Base-by-base conservation (phyloP, 2,113 vertebrate species). In the Sinocyclocheilus anophthalmus region DNA sequence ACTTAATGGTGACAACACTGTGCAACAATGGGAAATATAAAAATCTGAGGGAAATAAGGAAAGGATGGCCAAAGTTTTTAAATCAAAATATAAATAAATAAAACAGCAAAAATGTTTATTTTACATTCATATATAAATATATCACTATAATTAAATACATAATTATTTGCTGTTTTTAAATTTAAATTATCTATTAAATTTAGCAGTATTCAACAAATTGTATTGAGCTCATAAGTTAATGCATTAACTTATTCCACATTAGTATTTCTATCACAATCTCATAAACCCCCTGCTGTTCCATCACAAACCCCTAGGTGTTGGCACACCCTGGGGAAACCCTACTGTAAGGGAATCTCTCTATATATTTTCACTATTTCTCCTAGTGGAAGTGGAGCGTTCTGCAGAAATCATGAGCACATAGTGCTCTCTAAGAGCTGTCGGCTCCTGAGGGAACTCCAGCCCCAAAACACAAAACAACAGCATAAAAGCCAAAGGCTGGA, bases 371-470 rank as follows among this genome's bases (percentile, higher is more conserved):
- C 73, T 37, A 8, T 77, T 20, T 84, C 76, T 78, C 90, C 73
- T 11, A 8, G 88, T 48, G 10, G 45, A 90, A 92, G 88, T 88
- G 78, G 87, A 89, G 84, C 83, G 81, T 87, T 91, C 85, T 61
- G 76, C 67, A 76, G 83, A 85, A 88, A 87, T 90, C 88, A 90
- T 86, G 85, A 18, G 87, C 86, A 91, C 88, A 90, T 91, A 92
- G 88, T 85, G 90, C 90, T 92, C 90, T 91, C 72, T 90, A 90
- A 93, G 81, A 75, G 37, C 65, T 81, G 63, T 78, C 55, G 33
- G 48, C 50, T 85, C 72, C 72, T 77, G 24, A 30, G 67, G 83
- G 79, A 88, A 22, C 33, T 75, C 67, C 7, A 76, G 22, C 76
- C 37, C n/a, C 30, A 87, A 78, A 80, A 48, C 45, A 48, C 45